Evolutionary conservation across 2,888 invertebrate species (phyloP).

Genomic region (Linyphia triangularis): DNA sequence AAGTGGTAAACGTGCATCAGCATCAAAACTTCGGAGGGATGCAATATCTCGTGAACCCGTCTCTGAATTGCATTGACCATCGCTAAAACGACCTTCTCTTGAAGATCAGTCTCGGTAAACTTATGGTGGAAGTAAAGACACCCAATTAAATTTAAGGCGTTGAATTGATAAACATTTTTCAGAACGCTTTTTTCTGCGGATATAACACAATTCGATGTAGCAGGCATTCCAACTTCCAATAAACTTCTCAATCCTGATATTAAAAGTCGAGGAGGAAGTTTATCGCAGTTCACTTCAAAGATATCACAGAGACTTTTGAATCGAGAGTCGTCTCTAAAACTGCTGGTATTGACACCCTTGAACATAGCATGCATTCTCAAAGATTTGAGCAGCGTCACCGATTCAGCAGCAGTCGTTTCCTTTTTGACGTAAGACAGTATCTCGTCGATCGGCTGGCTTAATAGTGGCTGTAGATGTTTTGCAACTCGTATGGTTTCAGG

Average conservation of each 20-base stretch:
- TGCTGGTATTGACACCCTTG: conserved; percentile 13
- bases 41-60: neutral
- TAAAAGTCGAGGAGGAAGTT: neutral
- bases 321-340: conserved; percentile 18
- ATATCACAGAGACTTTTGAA: conserved; percentile 29
- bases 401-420: neutral
- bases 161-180: neutral
- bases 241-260: conserved; percentile 61
- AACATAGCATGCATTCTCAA: conserved; percentile 42
- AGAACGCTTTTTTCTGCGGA: conserved; percentile 34
- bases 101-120: conserved; percentile 35
- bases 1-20: conserved; percentile 20
- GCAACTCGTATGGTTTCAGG: conserved; percentile 20
- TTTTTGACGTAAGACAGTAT: conserved; percentile 4
- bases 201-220: conserved; percentile 11
- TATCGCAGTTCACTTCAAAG: conserved; percentile 17
- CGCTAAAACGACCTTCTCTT: conserved; percentile 22
- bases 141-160: conserved; percentile 16
- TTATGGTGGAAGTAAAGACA: conserved; percentile 55
- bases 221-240: conserved; percentile 47
- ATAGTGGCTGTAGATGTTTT: conserved; percentile 18
- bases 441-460: conserved; percentile 12
- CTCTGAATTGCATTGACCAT: neutral
- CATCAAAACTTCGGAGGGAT: conserved; percentile 47
- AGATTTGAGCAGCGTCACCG: conserved; percentile 46